phyloP scores from a whole-genome alignment of 1,140 invertebrate genomes.

The Lutraria rhynchaena region DNA sequence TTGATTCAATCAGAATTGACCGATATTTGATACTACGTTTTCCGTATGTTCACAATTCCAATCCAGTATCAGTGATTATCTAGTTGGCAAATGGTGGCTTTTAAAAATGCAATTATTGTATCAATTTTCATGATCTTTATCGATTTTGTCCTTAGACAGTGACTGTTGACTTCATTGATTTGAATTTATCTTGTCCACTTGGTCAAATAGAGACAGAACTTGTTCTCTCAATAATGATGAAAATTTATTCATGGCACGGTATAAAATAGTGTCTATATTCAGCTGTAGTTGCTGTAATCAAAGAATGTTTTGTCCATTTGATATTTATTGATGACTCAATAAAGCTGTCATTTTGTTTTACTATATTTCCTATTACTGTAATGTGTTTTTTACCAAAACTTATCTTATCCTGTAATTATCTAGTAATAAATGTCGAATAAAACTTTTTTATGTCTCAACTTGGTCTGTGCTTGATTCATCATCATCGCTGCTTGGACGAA shows the following conservation, averaged over 20 bases:
- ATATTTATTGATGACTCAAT: slow-evolving; percentile 47
- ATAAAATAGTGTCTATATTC: too few species aligned
- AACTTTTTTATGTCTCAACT: not conserved
- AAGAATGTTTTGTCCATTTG: slow-evolving; percentile 9
- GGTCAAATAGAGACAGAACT: too few species aligned
- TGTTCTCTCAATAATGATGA: too few species aligned
- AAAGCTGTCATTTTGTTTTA: slow-evolving; percentile 28
- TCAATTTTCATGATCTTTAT: slow-evolving; percentile 24
- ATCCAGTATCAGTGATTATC: too few species aligned
- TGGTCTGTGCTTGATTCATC: not conserved
- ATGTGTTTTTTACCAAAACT: slow-evolving; percentile 17
- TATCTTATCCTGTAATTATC: slow-evolving; percentile 34
- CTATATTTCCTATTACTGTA: slow-evolving; percentile 13
- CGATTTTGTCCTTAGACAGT: slow-evolving; percentile 13
- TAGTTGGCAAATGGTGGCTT: not conserved
- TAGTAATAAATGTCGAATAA: slow-evolving; percentile 42
- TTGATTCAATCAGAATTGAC: too few species aligned
- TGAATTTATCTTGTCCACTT: too few species aligned
- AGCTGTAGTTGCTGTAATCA: too few species aligned
- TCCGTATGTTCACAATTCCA: too few species aligned
- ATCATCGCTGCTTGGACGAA: not conserved
- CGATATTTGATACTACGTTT: too few species aligned
- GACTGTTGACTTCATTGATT: not conserved
- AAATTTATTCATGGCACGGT: too few species aligned
- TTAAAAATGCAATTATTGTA: slow-evolving; percentile 31